These are phyloP conservation scores for Teleopsis dalmanni DNA, from an alignment of 1,140 invertebrate species.

Conservation along the genomic window DNA sequence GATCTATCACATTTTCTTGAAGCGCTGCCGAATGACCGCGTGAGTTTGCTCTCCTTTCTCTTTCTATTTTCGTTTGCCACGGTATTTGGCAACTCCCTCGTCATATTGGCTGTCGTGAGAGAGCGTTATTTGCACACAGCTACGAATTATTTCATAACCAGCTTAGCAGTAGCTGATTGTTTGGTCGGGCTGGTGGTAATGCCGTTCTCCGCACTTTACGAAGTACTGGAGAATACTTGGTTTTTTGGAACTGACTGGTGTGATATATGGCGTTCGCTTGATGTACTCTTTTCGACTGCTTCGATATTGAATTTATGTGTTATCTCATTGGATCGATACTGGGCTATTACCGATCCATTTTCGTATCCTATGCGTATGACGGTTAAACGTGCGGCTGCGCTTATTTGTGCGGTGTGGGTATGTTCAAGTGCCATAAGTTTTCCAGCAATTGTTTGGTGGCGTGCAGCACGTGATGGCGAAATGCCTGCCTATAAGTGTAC, in stretches of 20 bases:
- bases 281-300: conserved; percentile 92
- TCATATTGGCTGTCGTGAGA: conserved; percentile 85
- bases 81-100: conserved; percentile 92
- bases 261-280: conserved; percentile 92
- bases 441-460: conserved; percentile 92
- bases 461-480: conserved; percentile 66
- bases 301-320: conserved; percentile 96
- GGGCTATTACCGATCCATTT: conserved; percentile 96
- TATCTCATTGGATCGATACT: conserved; percentile 95
- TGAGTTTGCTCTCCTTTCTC: conserved; percentile 72
- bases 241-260: conserved; percentile 84
- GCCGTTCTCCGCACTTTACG: conserved; percentile 88
- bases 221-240: conserved; percentile 79
- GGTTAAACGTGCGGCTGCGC: conserved; percentile 63
- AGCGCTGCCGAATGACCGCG: conserved; percentile 61
- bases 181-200: conserved; percentile 94
- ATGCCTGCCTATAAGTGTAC: conserved; percentile 75
- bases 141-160: conserved; percentile 98
- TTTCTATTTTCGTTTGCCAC: conserved; percentile 87
- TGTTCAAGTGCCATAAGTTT: conserved; percentile 91
- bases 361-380: conserved; percentile 92
- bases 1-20: conserved; percentile 36
- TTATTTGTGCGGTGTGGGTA: conserved; percentile 87
- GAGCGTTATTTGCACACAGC: conserved; percentile 87
- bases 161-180: conserved; percentile 91